Evolutionary conservation across 2,113 vertebrate species (phyloP).

Genomic region (Buteo buteo): DNA sequence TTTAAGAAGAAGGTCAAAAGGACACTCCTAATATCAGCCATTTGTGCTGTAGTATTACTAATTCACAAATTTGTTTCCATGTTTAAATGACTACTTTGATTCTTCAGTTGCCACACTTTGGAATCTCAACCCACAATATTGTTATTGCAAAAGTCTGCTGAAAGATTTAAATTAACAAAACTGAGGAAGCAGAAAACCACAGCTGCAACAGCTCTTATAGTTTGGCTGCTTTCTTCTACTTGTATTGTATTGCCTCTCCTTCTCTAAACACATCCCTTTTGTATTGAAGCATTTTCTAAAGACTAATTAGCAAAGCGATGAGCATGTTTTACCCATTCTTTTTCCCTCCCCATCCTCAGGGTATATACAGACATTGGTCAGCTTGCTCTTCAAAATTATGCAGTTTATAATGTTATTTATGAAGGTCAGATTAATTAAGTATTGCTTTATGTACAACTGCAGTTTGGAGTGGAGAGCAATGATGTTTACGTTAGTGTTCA

Average conservation of each 20-base stretch:
- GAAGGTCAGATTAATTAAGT: slow-evolving; percentile 10
- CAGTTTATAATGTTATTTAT: background rate
- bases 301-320: slow-evolving; percentile 12
- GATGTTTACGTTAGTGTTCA: background rate
- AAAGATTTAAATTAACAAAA: slow-evolving; percentile 17
- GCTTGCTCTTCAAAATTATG: background rate
- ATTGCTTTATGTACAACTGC: background rate
- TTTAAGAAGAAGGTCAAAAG: background rate
- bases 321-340: background rate
- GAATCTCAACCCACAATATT: background rate
- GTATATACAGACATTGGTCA: background rate
- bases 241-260: background rate
- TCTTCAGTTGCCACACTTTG: background rate
- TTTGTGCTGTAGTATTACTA: background rate
- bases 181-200: background rate
- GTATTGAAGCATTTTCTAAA: background rate
- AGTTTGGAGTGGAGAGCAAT: background rate
- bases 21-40: background rate
- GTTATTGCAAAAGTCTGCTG: background rate
- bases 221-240: background rate
- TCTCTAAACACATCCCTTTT: background rate
- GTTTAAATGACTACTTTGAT: background rate
- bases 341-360: background rate
- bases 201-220: background rate
- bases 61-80: background rate